Percentiles rank a stretch among this genome's conserved stretches.
phyloP scores from a whole-genome alignment of 53 echinoderm and acorn worm genomes.

The Mesocentrotus franciscanus region DNA sequence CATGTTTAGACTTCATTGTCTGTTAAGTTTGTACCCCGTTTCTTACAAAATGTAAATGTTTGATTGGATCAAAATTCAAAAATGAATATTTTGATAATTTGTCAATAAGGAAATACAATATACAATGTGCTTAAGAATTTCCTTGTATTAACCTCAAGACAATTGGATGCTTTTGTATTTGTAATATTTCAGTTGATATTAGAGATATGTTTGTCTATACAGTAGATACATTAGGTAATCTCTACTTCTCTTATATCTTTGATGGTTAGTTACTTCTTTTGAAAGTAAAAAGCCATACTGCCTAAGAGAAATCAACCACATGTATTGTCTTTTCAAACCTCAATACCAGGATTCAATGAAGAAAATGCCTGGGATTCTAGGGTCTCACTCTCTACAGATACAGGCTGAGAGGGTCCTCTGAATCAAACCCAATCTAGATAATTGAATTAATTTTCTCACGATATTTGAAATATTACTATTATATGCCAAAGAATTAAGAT shows the following conservation, averaged over 20 bases:
- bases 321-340: not conserved
- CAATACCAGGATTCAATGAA: not conserved
- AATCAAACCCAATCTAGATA: not conserved
- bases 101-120: not conserved
- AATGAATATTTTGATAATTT: not conserved
- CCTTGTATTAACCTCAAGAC: not conserved
- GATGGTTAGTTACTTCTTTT: not conserved
- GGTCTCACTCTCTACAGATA: not conserved
- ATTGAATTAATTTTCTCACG: not conserved
- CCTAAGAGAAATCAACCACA: not conserved
- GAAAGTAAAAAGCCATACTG: not conserved
- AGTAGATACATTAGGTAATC: too few species aligned
- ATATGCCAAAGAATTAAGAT: too few species aligned
- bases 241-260: not conserved
- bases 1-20: too few species aligned
- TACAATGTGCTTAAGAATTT: not conserved
- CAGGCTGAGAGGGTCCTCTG: not conserved
- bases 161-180: not conserved
- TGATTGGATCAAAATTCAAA: too few species aligned
- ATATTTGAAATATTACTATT: not conserved
- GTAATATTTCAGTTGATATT: not conserved
- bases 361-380: not conserved
- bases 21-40: not conserved
- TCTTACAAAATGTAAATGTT: not conserved
- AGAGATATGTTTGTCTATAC: not conserved